Conservation (phyloP, 2,888 invertebrate genomes). For the Diarsia brunnea region DNA sequence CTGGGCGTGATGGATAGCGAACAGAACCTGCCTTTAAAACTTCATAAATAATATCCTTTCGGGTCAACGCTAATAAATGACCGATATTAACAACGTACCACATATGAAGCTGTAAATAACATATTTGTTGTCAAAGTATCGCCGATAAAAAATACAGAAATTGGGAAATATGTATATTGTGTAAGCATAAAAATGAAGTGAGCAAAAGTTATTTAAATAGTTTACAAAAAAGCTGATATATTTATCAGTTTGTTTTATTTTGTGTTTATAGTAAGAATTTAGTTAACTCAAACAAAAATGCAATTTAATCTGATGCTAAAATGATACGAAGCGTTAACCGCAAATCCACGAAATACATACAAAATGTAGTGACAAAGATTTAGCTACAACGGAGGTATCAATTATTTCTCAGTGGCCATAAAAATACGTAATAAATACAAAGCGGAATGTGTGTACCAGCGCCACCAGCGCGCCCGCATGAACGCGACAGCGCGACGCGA, state of each 20-base stretch:
- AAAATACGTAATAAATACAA: constrained; percentile 49
- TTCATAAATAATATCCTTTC: constrained; percentile 75
- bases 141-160: constrained; percentile 48
- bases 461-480: constrained; percentile 40
- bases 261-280: constrained; percentile 1
- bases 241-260: constrained; percentile 1
- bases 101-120: constrained; percentile 58
- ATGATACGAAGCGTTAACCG: neutral
- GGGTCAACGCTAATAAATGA: constrained; percentile 68
- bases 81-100: constrained; percentile 64
- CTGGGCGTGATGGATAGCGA: constrained; percentile 84
- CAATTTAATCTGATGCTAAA: neutral
- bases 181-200: constrained; percentile 25
- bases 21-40: constrained; percentile 77
- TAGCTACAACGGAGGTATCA: constrained; percentile 14
- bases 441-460: constrained; percentile 44
- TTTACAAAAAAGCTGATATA: neutral
- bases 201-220: constrained; percentile 28
- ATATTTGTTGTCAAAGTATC: constrained; percentile 53
- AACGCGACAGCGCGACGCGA: constrained; percentile 56
- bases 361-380: constrained; percentile 17
- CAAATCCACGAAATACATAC: neutral
- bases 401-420: constrained; percentile 42
- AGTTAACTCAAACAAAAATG: neutral
- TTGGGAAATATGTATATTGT: constrained; percentile 21